These are phyloP conservation scores for Trissolcus japonicus DNA, from an alignment of 2,888 invertebrate genomes.

Conservation along the genomic window DNA sequence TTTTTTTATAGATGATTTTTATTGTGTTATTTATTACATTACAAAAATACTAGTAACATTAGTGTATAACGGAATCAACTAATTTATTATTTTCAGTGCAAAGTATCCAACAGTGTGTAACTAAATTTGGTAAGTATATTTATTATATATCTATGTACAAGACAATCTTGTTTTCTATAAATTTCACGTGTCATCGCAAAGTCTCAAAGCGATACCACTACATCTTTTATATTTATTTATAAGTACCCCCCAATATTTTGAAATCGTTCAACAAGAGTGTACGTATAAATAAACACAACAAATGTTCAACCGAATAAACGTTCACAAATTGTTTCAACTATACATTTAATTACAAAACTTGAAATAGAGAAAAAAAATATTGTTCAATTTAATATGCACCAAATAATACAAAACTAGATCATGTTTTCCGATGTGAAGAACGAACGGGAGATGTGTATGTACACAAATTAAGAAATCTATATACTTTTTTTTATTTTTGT, in stretches of 20 bases:
- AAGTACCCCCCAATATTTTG: too few relatives aligned
- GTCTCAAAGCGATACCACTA: constrained; percentile 14
- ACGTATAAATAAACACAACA: too few relatives aligned
- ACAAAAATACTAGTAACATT: constrained; percentile 62
- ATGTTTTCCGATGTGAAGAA: too few relatives aligned
- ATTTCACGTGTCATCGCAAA: constrained; percentile 1
- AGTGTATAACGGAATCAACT: constrained; percentile 49
- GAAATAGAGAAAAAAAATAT: too few relatives aligned
- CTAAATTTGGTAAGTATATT: constrained; percentile 21
- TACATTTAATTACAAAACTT: too few relatives aligned
- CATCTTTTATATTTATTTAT: too few relatives aligned
- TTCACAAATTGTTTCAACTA: too few relatives aligned
- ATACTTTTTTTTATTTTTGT: not conserved
- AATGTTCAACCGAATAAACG: not conserved
- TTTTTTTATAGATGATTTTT: constrained; percentile 35
- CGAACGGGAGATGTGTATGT: not conserved
- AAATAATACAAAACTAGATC: too few relatives aligned
- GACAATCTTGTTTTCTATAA: constrained; percentile 19
- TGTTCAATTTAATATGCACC: too few relatives aligned
- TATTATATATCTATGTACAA: constrained; percentile 24
- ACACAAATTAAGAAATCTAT: constrained; percentile 4
- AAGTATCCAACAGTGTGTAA: constrained; percentile 51
- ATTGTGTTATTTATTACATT: constrained; percentile 55
- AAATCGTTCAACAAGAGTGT: too few relatives aligned
- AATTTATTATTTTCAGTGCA: constrained; percentile 37